Evolutionary conservation across 30 jellyfish, hydroid and myxozoan genomes (phyloP).

Genomic region (Aurelia sp.): DNA sequence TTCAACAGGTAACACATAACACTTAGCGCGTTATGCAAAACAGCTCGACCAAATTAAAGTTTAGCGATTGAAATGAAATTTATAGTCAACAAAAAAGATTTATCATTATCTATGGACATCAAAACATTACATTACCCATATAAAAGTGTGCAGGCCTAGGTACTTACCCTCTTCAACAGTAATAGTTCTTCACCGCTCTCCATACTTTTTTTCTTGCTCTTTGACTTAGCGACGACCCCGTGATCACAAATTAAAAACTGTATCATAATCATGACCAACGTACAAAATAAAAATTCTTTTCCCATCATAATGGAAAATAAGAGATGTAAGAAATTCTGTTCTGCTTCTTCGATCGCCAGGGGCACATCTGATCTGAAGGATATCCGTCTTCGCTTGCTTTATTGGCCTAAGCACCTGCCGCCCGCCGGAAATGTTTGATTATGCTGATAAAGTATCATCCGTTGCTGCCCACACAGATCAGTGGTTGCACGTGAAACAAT

Average conservation of each 20-base stretch:
- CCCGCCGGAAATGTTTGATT: no score
- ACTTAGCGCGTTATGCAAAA: neutral
- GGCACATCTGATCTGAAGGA: neutral
- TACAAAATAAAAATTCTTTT: neutral
- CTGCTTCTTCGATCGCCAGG: neutral
- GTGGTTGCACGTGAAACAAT: no score
- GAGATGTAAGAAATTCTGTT: neutral
- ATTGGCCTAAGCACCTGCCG: no score
- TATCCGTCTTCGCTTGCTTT: no score
- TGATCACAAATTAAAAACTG: neutral
- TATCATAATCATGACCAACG: neutral
- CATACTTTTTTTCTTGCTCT: neutral
- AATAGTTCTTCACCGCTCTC: neutral
- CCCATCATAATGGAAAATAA: constrained; percentile 7
- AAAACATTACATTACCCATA: no score
- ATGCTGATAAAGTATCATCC: no score
- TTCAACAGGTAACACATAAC: neutral
- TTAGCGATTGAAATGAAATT: neutral
- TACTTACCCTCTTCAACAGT: constrained; percentile 9
- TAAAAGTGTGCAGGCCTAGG: no score
- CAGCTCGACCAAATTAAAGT: no score
- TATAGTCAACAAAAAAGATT: neutral
- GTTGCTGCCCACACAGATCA: no score
- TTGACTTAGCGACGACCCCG: neutral
- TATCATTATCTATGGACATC: neutral